phyloP scores from a whole-genome alignment of 2,113 vertebrate species.

The Tachysurus vachellii region DNA sequence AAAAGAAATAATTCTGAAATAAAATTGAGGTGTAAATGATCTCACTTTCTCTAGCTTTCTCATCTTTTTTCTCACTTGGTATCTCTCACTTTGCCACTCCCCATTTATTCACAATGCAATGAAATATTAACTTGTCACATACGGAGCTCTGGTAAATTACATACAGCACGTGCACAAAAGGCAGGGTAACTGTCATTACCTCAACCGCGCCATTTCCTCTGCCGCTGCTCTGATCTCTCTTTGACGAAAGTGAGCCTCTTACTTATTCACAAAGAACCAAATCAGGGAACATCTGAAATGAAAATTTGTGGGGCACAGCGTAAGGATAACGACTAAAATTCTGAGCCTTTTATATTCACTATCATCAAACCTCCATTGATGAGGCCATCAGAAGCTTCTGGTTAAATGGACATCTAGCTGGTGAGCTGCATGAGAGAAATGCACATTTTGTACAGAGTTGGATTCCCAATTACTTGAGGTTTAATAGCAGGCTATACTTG shows the following conservation, averaged over 20 bases:
- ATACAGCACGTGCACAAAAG: not conserved
- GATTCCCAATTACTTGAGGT: not conserved
- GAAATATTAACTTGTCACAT: conserved; percentile 24
- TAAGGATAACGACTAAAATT: not conserved
- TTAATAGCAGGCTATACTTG: not conserved
- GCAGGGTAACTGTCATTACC: conserved; percentile 12
- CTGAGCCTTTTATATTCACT: not conserved
- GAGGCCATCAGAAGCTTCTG: not conserved
- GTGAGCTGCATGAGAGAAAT: not conserved
- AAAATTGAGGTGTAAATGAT: not conserved
- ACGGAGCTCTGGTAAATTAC: not conserved
- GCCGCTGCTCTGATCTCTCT: not conserved
- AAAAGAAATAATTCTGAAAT: not conserved
- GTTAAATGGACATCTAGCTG: not conserved
- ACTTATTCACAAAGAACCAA: not conserved
- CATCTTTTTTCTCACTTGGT: not conserved
- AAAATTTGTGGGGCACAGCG: not conserved
- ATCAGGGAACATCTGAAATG: conserved; percentile 11
- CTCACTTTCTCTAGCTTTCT: not conserved
- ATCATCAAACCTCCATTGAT: not conserved
- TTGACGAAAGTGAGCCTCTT: not conserved
- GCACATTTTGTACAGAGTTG: not conserved
- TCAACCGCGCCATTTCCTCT: conserved; percentile 8
- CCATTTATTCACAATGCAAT: not conserved
- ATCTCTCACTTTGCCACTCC: not conserved